These are phyloP conservation scores for Panthera uncia DNA, from an alignment of 2,113 vertebrate genomes.

Conservation along the genomic window DNA sequence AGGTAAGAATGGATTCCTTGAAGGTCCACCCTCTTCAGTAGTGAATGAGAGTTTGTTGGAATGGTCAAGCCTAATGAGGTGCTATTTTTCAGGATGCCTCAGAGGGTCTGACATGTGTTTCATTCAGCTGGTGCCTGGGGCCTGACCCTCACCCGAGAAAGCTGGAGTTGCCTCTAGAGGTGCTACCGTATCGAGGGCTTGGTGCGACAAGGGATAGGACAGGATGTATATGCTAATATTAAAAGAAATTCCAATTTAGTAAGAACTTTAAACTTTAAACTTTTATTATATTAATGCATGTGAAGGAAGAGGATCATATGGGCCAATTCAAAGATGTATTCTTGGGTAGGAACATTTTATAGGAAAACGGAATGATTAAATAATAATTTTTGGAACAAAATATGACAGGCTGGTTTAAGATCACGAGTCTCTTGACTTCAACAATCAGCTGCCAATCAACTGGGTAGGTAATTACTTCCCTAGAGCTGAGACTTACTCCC, in stretches of 20 bases:
- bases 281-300: not conserved
- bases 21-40: not conserved
- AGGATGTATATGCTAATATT: not conserved
- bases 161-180: not conserved
- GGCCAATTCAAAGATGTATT: not conserved
- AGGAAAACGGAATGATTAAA: constrained; percentile 15
- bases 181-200: not conserved
- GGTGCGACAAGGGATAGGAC: not conserved
- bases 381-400: constrained; percentile 25
- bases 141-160: not conserved
- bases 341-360: not conserved
- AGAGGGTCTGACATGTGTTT: not conserved
- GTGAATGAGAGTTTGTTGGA: not conserved
- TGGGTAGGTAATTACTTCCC: constrained; percentile 13
- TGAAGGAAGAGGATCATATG: not conserved
- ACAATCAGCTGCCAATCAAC: not conserved
- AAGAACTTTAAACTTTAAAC: not conserved
- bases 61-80: not conserved
- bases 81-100: not conserved
- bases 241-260: not conserved
- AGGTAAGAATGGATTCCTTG: not conserved
- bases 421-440: not conserved
- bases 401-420: constrained; percentile 10
- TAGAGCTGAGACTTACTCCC: constrained; percentile 10
- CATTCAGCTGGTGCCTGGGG: not conserved